Percentiles rank a stretch among this genome's conserved stretches.
phyloP scores from a whole-genome alignment of 92 coral and sea anemone species.

The Hydrozoanthus gracilis region DNA sequence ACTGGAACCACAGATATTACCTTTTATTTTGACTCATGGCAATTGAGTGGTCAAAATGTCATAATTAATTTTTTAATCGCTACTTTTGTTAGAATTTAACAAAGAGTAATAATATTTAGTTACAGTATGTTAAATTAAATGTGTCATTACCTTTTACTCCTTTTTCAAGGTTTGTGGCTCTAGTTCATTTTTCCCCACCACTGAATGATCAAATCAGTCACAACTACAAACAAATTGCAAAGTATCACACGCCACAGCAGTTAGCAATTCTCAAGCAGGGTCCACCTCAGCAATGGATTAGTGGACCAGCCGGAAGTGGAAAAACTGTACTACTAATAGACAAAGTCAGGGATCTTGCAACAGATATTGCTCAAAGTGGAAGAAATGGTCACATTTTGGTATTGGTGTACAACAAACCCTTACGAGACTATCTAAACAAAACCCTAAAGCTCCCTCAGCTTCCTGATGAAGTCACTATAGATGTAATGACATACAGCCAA shows the following conservation, averaged over 20 bases:
- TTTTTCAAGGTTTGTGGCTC: conserved; percentile 47
- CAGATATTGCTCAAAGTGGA: background rate
- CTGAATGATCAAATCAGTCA: conserved; percentile 29
- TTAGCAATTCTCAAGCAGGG: background rate
- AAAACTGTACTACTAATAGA: conserved; percentile 58
- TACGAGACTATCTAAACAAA: conserved; percentile 2
- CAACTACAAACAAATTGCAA: conserved; percentile 10
- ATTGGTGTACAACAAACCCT: conserved; percentile 47
- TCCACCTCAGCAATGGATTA: conserved; percentile 52
- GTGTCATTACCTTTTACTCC: background rate
- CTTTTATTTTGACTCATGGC: too few relatives aligned
- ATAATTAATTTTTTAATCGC: too few relatives aligned
- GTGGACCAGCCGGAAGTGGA: conserved; percentile 79
- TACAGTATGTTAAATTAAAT: too few relatives aligned
- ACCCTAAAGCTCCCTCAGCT: background rate
- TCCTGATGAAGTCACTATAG: background rate
- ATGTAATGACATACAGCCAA: conserved; percentile 39
- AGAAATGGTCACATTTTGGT: conserved; percentile 51
- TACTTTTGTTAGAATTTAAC: background rate
- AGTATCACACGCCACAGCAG: conserved; percentile 42
- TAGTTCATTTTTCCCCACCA: conserved; percentile 30
- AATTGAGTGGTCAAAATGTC: too few relatives aligned
- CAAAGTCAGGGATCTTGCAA: conserved; percentile 50
- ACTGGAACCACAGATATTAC: too few relatives aligned
- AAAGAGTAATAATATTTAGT: too few relatives aligned